phyloP scores from a whole-genome alignment of 2,113 vertebrate genomes.

The Heloderma charlesbogerti region DNA sequence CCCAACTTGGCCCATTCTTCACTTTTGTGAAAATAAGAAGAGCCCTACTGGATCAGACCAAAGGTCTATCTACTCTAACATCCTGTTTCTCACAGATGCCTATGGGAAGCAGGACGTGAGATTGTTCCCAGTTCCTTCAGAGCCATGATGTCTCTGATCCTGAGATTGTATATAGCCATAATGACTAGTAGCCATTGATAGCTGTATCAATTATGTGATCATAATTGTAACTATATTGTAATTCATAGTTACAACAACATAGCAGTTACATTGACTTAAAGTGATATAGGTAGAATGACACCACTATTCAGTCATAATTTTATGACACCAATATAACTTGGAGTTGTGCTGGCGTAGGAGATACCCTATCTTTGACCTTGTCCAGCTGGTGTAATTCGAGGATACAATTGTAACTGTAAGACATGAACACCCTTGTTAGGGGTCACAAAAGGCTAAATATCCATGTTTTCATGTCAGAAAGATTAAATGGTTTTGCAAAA shows the following conservation, averaged over 20 bases:
- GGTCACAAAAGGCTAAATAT: slow-evolving; percentile 12
- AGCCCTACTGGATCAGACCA: background rate
- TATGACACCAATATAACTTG: background rate
- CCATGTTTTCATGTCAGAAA: slow-evolving; percentile 11
- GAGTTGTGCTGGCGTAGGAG: background rate
- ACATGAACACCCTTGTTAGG: slow-evolving; percentile 12
- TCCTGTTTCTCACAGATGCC: background rate
- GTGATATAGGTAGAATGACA: background rate
- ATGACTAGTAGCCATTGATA: background rate
- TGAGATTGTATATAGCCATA: background rate
- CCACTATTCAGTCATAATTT: background rate
- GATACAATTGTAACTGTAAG: background rate
- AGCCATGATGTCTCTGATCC: background rate
- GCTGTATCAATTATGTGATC: background rate
- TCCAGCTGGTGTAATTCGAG: background rate
- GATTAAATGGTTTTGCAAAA: slow-evolving; percentile 9
- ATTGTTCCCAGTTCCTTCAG: background rate
- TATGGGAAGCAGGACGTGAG: background rate
- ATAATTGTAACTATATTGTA: background rate
- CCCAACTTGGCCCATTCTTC: background rate
- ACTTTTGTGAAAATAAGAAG: background rate
- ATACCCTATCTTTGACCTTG: background rate
- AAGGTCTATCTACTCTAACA: background rate
- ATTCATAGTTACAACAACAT: background rate
- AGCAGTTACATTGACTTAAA: background rate